These are phyloP conservation scores for Cenopis cana DNA, from an alignment of 2,888 invertebrate genomes.

Conservation along the genomic window DNA sequence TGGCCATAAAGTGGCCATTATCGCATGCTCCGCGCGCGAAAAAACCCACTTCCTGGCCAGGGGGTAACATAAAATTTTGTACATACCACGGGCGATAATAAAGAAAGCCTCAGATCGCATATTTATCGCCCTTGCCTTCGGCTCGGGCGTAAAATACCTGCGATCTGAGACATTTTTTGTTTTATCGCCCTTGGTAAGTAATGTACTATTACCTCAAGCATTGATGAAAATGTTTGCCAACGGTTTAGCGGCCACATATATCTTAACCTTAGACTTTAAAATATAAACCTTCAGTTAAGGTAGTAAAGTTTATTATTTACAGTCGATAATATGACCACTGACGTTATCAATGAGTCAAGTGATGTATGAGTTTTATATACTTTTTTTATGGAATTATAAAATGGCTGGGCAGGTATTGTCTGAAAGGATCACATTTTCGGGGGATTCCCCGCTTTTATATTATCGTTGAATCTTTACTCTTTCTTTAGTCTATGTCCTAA, in stretches of 20 bases:
- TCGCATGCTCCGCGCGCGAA: no score
- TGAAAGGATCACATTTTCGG: not conserved
- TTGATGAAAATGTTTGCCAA: constrained; percentile 44
- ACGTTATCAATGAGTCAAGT: constrained; percentile 61
- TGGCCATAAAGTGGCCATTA: no score
- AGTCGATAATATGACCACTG: constrained; percentile 46
- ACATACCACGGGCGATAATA: no score
- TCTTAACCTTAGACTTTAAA: not conserved
- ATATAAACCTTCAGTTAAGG: constrained; percentile 17
- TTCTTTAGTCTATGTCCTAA: constrained; percentile 6
- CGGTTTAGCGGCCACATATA: constrained; percentile 41
- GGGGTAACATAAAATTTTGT: no score
- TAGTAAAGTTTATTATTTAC: constrained; percentile 25
- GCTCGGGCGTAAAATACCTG: no score
- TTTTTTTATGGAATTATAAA: constrained; percentile 28
- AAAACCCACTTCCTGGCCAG: no score
- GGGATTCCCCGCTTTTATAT: constrained; percentile 2
- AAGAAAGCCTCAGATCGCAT: no score
- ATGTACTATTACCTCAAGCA: constrained; percentile 35
- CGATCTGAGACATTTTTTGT: no score
- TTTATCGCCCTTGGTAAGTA: no score
- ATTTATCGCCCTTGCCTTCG: no score
- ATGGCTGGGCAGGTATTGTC: not conserved
- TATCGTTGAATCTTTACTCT: not conserved
- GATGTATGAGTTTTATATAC: constrained; percentile 20